Evolutionary conservation across 1,140 invertebrate genomes (phyloP).

Genomic region (Semibalanus balanoides): DNA sequence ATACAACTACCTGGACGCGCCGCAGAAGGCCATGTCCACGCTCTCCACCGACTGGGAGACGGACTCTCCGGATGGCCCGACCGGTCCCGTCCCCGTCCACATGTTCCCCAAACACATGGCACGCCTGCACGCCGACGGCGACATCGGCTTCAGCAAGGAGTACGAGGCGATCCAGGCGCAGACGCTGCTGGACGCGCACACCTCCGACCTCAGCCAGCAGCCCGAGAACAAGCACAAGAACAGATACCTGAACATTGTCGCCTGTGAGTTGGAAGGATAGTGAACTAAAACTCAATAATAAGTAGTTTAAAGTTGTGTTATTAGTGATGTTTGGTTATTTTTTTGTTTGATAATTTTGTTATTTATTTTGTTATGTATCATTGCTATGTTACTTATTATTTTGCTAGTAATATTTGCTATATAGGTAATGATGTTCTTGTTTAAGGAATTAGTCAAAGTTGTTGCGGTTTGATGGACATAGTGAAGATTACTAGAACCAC

Average conservation of each 20-base stretch:
- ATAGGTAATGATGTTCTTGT: too few relatives aligned
- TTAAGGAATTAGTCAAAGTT: too few relatives aligned
- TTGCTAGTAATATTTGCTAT: too few relatives aligned
- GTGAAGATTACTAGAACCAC: too few relatives aligned
- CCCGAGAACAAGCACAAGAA: conserved; percentile 85
- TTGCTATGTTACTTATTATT: too few relatives aligned
- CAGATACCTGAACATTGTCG: conserved; percentile 84
- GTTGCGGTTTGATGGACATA: too few relatives aligned
- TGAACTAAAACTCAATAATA: too few relatives aligned
- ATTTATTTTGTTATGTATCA: too few relatives aligned
- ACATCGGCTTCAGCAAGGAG: conserved; percentile 75
- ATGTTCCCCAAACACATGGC: conserved; percentile 64
- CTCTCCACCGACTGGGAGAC: conserved; percentile 36
- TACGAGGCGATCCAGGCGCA: conserved; percentile 65
- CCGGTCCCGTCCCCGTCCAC: conserved; percentile 47
- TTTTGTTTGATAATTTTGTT: too few relatives aligned
- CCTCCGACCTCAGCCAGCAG: conserved; percentile 70
- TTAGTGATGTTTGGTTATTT: too few relatives aligned
- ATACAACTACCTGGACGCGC: conserved; percentile 71
- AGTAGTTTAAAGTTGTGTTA: too few relatives aligned
- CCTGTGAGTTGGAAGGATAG: conserved; percentile 28
- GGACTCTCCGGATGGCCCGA: conserved; percentile 19
- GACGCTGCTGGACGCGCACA: conserved; percentile 43
- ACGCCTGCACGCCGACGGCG: conserved; percentile 64
- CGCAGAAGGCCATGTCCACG: conserved; percentile 40